A percentile compares a stretch with the other conserved stretches of the same genome.
Conservation (phyloP, 2,113 vertebrate species). For the Phaetusa simplex region DNA sequence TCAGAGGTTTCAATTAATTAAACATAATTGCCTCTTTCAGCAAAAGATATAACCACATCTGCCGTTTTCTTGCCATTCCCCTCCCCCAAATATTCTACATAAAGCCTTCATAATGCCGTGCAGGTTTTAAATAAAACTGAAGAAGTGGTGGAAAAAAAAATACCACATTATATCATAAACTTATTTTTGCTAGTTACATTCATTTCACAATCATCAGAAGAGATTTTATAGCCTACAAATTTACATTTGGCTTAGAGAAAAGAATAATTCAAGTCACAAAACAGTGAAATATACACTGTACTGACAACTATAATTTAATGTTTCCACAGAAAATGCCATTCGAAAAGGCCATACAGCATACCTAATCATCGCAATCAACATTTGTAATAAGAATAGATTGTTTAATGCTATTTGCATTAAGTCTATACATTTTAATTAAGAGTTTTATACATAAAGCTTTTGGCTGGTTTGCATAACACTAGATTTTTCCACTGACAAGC, state of each 20-base stretch:
- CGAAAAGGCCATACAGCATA: neutral
- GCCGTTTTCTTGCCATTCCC: neutral
- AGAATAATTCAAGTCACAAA: slow-evolving; percentile 11
- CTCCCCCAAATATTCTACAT: neutral
- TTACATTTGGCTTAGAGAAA: neutral
- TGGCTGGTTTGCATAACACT: neutral
- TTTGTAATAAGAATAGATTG: neutral
- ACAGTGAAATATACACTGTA: neutral
- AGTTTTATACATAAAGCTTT: neutral
- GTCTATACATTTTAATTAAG: neutral
- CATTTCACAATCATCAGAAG: neutral
- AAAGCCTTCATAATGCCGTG: neutral
- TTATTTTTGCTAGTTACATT: neutral
- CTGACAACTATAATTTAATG: neutral
- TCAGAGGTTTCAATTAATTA: slow-evolving; percentile 52
- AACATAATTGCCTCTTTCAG: slow-evolving; percentile 21
- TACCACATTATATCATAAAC: neutral
- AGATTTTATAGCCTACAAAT: neutral
- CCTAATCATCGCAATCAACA: neutral
- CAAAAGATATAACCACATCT: neutral
- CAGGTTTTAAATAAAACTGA: neutral
- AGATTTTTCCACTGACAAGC: neutral
- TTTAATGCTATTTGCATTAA: neutral
- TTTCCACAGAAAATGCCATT: neutral
- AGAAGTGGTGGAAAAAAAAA: neutral